These are phyloP conservation scores for Strigamia maritima DNA, from an alignment of 2,888 invertebrate genomes.

Conservation along the genomic window DNA sequence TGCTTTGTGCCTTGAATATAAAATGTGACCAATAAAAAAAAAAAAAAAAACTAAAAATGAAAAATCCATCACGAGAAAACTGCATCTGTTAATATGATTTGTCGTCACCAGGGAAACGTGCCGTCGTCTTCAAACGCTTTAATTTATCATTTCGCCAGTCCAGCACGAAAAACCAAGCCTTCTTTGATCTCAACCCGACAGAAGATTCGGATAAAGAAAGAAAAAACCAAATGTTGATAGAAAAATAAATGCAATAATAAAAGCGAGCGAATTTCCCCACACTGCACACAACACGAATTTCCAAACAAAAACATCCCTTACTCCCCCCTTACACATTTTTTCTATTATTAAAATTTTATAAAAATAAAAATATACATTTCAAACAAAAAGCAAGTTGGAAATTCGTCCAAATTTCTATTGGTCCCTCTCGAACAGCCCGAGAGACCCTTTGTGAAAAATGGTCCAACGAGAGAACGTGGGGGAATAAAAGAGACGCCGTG, in stretches of 20 bases:
- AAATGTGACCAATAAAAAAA: background rate
- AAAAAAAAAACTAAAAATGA: background rate
- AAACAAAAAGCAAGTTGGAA: background rate
- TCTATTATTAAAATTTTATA: background rate
- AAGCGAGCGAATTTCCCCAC: background rate
- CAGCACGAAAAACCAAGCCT: background rate
- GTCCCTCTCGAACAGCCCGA: background rate
- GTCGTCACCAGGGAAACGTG: conserved; percentile 20
- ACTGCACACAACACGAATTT: background rate
- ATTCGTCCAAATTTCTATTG: background rate
- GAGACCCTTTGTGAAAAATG: conserved; percentile 13
- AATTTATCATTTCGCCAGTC: conserved; percentile 15
- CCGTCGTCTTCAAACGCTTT: background rate
- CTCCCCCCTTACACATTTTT: background rate
- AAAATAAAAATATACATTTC: background rate
- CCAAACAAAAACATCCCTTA: background rate
- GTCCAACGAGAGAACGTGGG: background rate
- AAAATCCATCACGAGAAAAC: conserved; percentile 5
- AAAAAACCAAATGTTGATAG: background rate
- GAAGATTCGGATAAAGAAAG: background rate
- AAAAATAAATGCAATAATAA: background rate
- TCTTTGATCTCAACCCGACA: conserved; percentile 7
- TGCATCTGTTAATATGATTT: conserved; percentile 16
- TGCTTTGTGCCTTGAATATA: background rate
- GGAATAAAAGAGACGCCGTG: background rate